Base-by-base conservation (phyloP, 2,888 invertebrate genomes). In the Poecilus cupreus region DNA sequence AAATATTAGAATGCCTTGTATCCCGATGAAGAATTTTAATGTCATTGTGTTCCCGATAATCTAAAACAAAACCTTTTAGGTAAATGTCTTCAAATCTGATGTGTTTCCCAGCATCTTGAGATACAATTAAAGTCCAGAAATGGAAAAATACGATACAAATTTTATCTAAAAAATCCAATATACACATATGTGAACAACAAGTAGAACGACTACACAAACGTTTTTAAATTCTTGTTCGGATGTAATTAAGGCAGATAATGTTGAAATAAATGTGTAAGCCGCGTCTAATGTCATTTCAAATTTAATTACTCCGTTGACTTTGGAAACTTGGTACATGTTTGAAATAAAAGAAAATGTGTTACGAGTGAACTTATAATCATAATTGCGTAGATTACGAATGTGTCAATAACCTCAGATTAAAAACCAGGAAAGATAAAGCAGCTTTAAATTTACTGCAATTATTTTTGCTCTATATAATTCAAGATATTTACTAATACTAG, bases 221-320 rank as follows among this genome's bases (percentile, higher is more conserved):
- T 49, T 49, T 74, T 74, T 26, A 74, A 74, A 74, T 74, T 74
- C 74, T 74, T 74, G 51, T 51, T 22, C 16, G 26, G 11, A 37
- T 10, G 64, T 74, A 74, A 49, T 74, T 74, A 74, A 49, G 32
- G 13, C 13, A 51, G 46, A 51, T 74, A 74, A 74, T 74, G 74
- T 74, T 46, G 46, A 18, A 74, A 74, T 74, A 20, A 74, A 24
- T 49, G 26, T 74, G 26, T 68, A 68, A 68, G 64, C 64, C 64
- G 64, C 64, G 46, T 72, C n/a, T 72, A 72, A 43, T 72, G 72
- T 72, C 49, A 46, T 72, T 46, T 72, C 49, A 72, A 72, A 46
- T 72, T 72, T 72, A 72, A 72, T 72, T 72, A 72, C 49, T 72
- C 37, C 64, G 64, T 37, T 68, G 64, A 18, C 39, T 68, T 64